A percentile compares a stretch with the other conserved stretches of the same genome.
Conservation (phyloP, 2,888 invertebrate species). For the Branchipolynoe longqiensis region DNA sequence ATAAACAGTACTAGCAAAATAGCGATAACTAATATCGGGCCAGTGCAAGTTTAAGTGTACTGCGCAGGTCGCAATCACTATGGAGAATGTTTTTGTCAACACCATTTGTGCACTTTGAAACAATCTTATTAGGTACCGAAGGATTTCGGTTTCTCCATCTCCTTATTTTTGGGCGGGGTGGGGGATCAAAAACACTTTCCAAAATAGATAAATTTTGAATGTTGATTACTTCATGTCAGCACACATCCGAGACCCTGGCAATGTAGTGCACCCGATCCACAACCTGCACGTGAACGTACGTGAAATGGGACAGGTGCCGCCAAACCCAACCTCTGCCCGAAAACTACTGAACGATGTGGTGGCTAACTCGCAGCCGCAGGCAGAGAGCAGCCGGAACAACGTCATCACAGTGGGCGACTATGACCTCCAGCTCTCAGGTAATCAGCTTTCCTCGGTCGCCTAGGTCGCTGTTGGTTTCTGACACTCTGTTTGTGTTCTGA, state of each 20-base stretch:
- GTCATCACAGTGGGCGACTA: slow-evolving; percentile 78
- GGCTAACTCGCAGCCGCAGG: slow-evolving; percentile 83
- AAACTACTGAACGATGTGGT: slow-evolving; percentile 93
- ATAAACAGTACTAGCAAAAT: no score
- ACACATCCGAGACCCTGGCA: slow-evolving; percentile 91
- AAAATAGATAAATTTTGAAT: slow-evolving; percentile 13
- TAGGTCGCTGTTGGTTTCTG: no score
- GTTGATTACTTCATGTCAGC: slow-evolving; percentile 85
- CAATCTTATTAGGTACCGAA: no score
- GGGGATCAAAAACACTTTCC: no score
- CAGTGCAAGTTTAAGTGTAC: no score
- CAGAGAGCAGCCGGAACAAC: slow-evolving; percentile 74
- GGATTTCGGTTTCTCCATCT: no score
- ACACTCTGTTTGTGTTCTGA: no score
- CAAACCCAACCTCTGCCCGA: slow-evolving; percentile 90
- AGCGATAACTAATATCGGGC: no score
- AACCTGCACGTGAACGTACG: slow-evolving; percentile 90
- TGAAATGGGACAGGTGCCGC: slow-evolving; percentile 91
- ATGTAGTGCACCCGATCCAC: slow-evolving; percentile 87
- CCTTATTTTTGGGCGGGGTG: no score
- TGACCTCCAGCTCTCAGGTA: slow-evolving; percentile 80
- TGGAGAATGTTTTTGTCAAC: no score
- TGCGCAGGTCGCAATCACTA: no score
- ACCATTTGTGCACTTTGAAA: no score
- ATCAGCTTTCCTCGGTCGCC: slow-evolving; percentile 59